Percentiles rank a stretch among this genome's conserved stretches.
phyloP scores from a whole-genome alignment of 2,888 invertebrate genomes.

The Orthonychiurus folsomi region DNA sequence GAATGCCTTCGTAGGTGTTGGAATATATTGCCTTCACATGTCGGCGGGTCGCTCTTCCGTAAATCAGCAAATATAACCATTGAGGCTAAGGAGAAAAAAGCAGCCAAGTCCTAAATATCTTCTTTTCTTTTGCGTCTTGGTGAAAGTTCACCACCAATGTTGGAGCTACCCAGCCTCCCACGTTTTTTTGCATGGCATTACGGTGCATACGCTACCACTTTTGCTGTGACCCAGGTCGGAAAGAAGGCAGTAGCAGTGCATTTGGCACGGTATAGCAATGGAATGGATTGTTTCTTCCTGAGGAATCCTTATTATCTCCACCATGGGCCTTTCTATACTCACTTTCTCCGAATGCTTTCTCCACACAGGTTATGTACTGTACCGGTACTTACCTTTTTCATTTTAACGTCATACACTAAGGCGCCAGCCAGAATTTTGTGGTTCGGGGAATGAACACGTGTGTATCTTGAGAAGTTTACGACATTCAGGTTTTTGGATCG shows the following conservation, averaged over 20 bases:
- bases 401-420: neutral
- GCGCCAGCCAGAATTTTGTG: too few relatives aligned
- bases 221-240: too few relatives aligned
- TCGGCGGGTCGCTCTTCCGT: neutral
- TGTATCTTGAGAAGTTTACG: constrained; percentile 25
- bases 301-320: neutral
- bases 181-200: too few relatives aligned
- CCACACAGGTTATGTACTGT: neutral
- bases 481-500: constrained; percentile 27
- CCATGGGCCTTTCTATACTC: neutral
- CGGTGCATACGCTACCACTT: too few relatives aligned
- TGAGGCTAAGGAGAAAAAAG: neutral
- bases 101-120: neutral
- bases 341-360: constrained; percentile 3
- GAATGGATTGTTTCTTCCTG: neutral
- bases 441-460: too few relatives aligned
- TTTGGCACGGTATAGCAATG: too few relatives aligned
- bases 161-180: too few relatives aligned
- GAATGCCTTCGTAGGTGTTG: neutral
- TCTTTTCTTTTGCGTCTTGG: too few relatives aligned
- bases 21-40: neutral
- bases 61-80: constrained; percentile 11
- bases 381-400: neutral
- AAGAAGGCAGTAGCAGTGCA: too few relatives aligned
- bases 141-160: too few relatives aligned